Percentiles rank a stretch among this genome's conserved stretches.
These are phyloP conservation scores for Hoplodrina ambigua DNA, from an alignment of 2,888 invertebrate species.

Conservation along the genomic window DNA sequence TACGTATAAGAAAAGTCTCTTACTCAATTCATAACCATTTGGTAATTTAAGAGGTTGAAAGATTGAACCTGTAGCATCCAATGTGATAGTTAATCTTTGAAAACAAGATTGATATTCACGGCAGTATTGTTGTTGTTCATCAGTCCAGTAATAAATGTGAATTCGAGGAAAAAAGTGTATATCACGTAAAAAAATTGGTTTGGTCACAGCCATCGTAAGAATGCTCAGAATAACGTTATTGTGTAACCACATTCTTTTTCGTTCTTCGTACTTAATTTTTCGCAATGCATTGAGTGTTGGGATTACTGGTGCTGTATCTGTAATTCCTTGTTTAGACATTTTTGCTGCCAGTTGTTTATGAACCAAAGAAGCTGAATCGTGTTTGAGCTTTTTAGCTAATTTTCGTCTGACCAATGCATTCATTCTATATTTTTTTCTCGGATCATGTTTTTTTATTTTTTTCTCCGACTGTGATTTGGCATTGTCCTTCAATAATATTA, in stretches of 20 bases:
- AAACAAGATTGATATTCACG: constrained; percentile 7
- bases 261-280: constrained; percentile 2
- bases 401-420: constrained; percentile 1
- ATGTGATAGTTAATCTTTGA: constrained; percentile 15
- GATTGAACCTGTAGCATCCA: constrained; percentile 14
- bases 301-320: constrained; percentile 2
- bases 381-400: constrained; percentile 9
- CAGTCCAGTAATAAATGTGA: constrained; percentile 7
- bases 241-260: constrained; percentile 2
- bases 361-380: constrained; percentile 1
- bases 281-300: constrained; percentile 2
- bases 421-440: constrained; percentile 5
- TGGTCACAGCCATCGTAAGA: constrained; percentile 2
- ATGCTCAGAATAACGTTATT: constrained; percentile 2
- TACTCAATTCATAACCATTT: constrained; percentile 11
- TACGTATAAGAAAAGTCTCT: constrained; percentile 11
- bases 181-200: constrained; percentile 2
- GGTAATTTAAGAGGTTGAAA: constrained; percentile 13
- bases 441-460: constrained; percentile 3
- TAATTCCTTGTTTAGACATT: constrained; percentile 2
- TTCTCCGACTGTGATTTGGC: constrained; percentile 4
- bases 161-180: constrained; percentile 3
- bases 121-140: constrained; percentile 18
- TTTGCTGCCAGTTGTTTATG: constrained; percentile 2
- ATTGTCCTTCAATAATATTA: constrained; percentile 2